These are phyloP conservation scores for Notarius quadriscutis DNA, from an alignment of 2,113 vertebrate species.

Conservation along the genomic window DNA sequence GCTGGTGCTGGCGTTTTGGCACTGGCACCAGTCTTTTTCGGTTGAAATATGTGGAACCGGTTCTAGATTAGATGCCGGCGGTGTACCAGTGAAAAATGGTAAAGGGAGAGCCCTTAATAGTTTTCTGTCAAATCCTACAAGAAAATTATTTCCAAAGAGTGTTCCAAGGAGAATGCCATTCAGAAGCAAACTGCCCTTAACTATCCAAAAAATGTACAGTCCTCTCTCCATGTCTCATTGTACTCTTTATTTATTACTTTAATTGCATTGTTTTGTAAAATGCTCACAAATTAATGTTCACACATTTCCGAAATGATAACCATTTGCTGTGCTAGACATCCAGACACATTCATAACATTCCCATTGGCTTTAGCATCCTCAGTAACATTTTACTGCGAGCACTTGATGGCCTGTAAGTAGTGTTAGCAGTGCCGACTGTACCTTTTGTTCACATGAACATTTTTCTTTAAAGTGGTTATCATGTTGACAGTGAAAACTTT, in stretches of 20 bases:
- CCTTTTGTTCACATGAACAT: neutral
- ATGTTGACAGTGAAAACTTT: neutral
- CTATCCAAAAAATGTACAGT: neutral
- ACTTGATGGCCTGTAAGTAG: neutral
- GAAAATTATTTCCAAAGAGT: neutral
- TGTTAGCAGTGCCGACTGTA: neutral
- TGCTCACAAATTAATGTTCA: neutral
- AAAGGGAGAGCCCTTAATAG: neutral
- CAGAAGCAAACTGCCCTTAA: neutral
- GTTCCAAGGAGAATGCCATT: neutral
- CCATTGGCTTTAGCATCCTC: neutral
- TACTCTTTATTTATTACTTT: neutral
- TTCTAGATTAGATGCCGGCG: too few species aligned
- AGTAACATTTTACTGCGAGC: neutral
- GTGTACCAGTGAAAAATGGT: too few species aligned
- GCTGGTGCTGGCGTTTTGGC: too few species aligned
- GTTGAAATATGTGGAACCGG: too few species aligned
- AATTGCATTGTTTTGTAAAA: neutral
- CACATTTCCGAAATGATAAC: neutral
- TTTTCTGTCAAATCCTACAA: neutral
- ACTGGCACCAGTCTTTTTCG: too few species aligned
- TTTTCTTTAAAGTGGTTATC: conserved; percentile 1
- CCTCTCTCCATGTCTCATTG: too few species aligned
- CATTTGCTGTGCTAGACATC: neutral
- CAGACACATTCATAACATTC: neutral